Base-by-base conservation (phyloP, 2,888 invertebrate species). In the Phalangium opilio region DNA sequence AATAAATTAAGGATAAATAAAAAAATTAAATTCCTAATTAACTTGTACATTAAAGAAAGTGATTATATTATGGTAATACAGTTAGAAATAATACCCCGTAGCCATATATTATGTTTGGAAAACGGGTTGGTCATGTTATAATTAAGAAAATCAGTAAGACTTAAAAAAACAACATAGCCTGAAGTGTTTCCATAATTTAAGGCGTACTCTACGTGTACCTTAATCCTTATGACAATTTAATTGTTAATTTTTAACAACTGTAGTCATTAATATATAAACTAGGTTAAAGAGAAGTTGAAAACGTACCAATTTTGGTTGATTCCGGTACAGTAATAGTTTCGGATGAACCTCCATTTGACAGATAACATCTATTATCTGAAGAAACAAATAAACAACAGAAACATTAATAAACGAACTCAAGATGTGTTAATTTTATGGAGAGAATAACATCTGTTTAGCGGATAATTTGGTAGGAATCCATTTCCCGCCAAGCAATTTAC, bases 281-380 rank as follows among this genome's bases (percentile, higher is more conserved):
- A 8, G 27, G 27, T 27, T 27, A 27, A 27, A 27, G 27, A 8
- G 27, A 27, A 8, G 8, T 7, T 27, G 27, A 15, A 38, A 12
- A 50, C 52, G 50, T n/a, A 52, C 52, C 52, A 41, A 87, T 78
- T 15, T 79, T 74, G 42, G 79, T 73, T 63, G 85, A 84, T 70
- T 90, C 90, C 64, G 81, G 79, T 58, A 89, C 83, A 65, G 86
- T 82, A 67, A 90, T 84, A 65, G 82, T 87, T 65, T 86, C 87
- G 43, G 86, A 85, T 1, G 89, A 85, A 41, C 85, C 85, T 34
- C 89, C 89, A 61, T 81, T 84, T 70, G 85, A 83, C 63, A 90
- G 70, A 67, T 83, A 90, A 64, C 90, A 90, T 61, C 87, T 75
- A 61, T 83, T 83, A 70, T 89, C 87, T 52, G 40, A 2, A n/a